Evolutionary conservation across 2,888 invertebrate species (phyloP), one percentile per base, ranked within the genome.

Genomic region (Cerastis rubricosa): DNA sequence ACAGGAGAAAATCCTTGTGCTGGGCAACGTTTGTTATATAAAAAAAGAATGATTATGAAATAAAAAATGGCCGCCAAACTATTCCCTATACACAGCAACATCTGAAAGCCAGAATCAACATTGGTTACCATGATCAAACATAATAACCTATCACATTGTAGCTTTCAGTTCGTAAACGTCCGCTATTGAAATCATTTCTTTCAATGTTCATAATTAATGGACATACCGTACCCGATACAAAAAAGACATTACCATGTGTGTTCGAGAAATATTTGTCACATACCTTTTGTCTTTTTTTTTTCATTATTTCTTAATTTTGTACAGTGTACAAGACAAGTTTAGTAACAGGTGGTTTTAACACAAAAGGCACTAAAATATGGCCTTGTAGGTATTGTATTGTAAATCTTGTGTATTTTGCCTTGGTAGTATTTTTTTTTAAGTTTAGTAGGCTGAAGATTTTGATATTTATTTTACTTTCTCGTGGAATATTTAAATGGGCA

Each of bases 301-400:
- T n/a, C 11, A n/a, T 22, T 54, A 29, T 76, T 59, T 77, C 3
- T 66, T 45, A 8, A 25, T 72, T 61, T 45, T 35, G 22, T 59
- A 51, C n/a, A 74, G 25, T 54, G 17, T 47, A 5, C 3, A 19
- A 78, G 22, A 45, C 22, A 40, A 51, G 11, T 66, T 78, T n/a
- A 66, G 51, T 51, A 51, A 67, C 78, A 74, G 63, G 4, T 78
- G 54, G 61, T 77, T 69, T 78, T n/a, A 51, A 66, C 0, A 72
- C 49, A 78, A 78, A 78, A 78, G 65, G 22, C 35, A 66, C 66
- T 72, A 35, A 77, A 77, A 51, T 45, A 25, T 59, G 57, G 51
- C 72, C 78, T 78, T 66, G 49, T 47, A 70, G 51, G 51, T 25
- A n/a, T 76, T 70, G 59, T 76, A 25, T 76, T 69, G 68, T 51